Base-by-base conservation (phyloP, 2,113 vertebrate genomes). In the Pardalotus punctatus region DNA sequence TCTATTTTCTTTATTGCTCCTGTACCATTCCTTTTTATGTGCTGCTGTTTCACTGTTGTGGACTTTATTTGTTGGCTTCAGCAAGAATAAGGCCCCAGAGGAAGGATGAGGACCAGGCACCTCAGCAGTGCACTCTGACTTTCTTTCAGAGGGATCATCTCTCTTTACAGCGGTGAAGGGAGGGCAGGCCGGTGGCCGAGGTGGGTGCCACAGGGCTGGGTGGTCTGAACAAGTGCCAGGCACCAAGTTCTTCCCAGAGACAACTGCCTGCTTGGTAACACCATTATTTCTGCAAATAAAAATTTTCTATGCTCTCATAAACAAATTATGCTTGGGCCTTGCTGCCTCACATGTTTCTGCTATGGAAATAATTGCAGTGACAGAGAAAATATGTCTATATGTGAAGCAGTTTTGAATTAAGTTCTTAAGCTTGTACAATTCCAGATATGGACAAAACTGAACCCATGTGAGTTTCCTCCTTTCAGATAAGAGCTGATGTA, bases 171-270 rank as follows among this genome's bases (percentile, higher is more conserved):
- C 0, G 1, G 53, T 40, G 43, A 33, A 42, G 48, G 57, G 43
- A 58, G 57, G 28, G 73, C 82, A 79, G 65, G 42, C 56, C 4
- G 27, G 42, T 51, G 53, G n/a, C 19, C 10, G 5, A 27, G 23
- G 22, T 28, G 50, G 67, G 43, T 77, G 76, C 89, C 1, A 6
- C 10, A 8, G 80, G 64, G 60, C 14, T 94, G 93, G 84, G 90
- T 93, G 90, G 90, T 93, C 92, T 94, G 94, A 95, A 62, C 27
- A 4, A 83, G 23, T 28, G 67, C 92, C 90, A 95, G 47, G 76
- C 60, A 25, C 42, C 6, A 1, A 58, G 56, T 36, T 56, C 58
- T 51, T 94, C 83, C 64, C 88, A 94, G 88, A 81, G 60, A 61
- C 62, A 57, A 0, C 61, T 8, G 81, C 85, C 61, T 91, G 57